These are phyloP conservation scores for Coleophora flavipennella DNA, from an alignment of 2,888 invertebrate species.

Conservation along the genomic window DNA sequence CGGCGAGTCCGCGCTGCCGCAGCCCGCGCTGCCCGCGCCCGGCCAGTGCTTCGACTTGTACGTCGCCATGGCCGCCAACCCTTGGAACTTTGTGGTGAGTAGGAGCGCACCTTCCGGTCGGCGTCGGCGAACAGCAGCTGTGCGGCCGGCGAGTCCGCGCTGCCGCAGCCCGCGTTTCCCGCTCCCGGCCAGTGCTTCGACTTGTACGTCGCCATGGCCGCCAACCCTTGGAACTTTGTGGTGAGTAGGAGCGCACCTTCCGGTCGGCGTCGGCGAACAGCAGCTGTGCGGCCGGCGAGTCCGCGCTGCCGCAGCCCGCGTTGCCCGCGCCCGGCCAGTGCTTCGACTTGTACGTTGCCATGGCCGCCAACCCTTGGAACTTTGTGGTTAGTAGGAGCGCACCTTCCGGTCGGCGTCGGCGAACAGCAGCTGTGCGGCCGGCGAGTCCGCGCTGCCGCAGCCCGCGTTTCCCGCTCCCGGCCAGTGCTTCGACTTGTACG, in stretches of 20 bases:
- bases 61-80: conserved; percentile 83
- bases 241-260: conserved; percentile 67
- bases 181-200: conserved; percentile 75
- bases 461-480: conserved; percentile 56
- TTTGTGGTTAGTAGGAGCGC: conserved; percentile 74
- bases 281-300: conserved; percentile 6
- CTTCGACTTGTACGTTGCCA: conserved; percentile 81
- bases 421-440: conserved; percentile 8
- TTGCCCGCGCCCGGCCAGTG: conserved; percentile 65
- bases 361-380: conserved; percentile 84
- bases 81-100: conserved; percentile 79
- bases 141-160: conserved; percentile 11
- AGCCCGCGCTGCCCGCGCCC: conserved; percentile 47
- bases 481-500: conserved; percentile 78
- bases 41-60: conserved; percentile 79
- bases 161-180: conserved; percentile 53
- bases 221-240: conserved; percentile 83
- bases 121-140: conserved; percentile 18
- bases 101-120: conserved; percentile 59
- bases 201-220: conserved; percentile 81
- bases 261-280: conserved; percentile 29
- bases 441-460: conserved; percentile 33
- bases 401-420: conserved; percentile 45
- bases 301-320: conserved; percentile 40
- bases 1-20: conserved; percentile 29